These are phyloP conservation scores for Nomada fucata DNA, from an alignment of 2,888 invertebrate genomes.

Conservation along the genomic window DNA sequence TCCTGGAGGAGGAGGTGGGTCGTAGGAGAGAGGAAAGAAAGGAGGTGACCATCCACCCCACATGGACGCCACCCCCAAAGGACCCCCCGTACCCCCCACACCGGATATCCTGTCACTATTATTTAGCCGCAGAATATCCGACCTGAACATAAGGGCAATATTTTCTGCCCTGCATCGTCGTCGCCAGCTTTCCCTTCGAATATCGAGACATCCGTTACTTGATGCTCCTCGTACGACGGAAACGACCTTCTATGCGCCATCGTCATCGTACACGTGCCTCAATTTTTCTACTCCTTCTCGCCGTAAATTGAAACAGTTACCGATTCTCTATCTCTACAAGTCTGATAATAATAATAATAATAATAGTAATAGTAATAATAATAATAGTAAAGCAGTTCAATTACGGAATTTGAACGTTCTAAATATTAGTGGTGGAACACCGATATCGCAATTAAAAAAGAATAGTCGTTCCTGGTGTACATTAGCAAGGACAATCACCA, in stretches of 20 bases:
- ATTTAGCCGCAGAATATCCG: conserved; percentile 77
- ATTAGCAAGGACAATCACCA: not conserved
- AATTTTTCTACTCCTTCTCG: conserved; percentile 42
- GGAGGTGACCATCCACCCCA: conserved; percentile 82
- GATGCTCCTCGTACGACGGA: conserved; percentile 44
- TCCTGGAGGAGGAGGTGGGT: conserved; percentile 72
- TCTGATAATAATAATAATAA: conserved; percentile 11
- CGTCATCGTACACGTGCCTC: conserved; percentile 65
- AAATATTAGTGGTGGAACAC: conserved; percentile 43
- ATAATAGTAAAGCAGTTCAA: not conserved
- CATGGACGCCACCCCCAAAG: conserved; percentile 83
- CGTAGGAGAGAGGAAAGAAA: conserved; percentile 68
- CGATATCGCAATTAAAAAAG: not conserved
- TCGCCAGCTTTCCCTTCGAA: conserved; percentile 57
- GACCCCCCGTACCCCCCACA: conserved; percentile 77
- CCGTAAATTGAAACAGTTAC: conserved; percentile 28
- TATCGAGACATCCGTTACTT: conserved; percentile 47
- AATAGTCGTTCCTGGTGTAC: conserved; percentile 2
- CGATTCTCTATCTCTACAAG: conserved; percentile 23
- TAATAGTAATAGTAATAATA: not conserved
- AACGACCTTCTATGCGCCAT: conserved; percentile 37
- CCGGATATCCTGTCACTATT: conserved; percentile 77
- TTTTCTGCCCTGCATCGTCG: conserved; percentile 43
- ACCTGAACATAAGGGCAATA: conserved; percentile 71
- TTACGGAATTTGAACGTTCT: conserved; percentile 25